These are phyloP conservation scores for Lampropteryx suffumata DNA, from an alignment of 2,888 invertebrate genomes.

Conservation along the genomic window DNA sequence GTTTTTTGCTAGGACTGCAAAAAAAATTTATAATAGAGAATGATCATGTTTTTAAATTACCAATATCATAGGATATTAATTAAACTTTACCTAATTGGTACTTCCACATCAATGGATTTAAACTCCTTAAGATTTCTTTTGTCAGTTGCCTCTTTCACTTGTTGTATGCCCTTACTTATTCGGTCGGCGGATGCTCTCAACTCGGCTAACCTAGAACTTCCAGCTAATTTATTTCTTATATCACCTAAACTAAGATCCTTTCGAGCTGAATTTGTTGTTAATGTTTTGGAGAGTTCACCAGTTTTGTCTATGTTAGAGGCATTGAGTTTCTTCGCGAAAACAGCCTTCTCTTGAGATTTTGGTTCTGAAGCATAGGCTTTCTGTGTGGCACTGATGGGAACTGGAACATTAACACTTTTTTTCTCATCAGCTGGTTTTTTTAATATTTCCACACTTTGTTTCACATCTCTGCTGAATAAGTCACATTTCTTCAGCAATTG, in stretches of 20 bases:
- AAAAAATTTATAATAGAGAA: slow-evolving; percentile 13
- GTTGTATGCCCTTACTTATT: slow-evolving; percentile 85
- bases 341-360: slow-evolving; percentile 32
- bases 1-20: slow-evolving; percentile 85
- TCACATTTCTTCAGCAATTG: slow-evolving; percentile 38
- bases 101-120: slow-evolving; percentile 89
- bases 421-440: slow-evolving; percentile 18
- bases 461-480: slow-evolving; percentile 19
- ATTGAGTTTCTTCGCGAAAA: slow-evolving; percentile 63
- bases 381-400: slow-evolving; percentile 10
- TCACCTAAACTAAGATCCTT: slow-evolving; percentile 87
- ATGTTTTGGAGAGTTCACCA: slow-evolving; percentile 48
- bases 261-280: slow-evolving; percentile 71
- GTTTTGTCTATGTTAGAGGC: slow-evolving; percentile 52
- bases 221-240: slow-evolving; percentile 85
- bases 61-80: background rate
- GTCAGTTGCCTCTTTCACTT: slow-evolving; percentile 78
- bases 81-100: slow-evolving; percentile 85
- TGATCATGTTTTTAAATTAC: no score
- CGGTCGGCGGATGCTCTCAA: slow-evolving; percentile 86
- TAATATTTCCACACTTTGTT: background rate
- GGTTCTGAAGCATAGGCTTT: slow-evolving; percentile 8
- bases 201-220: slow-evolving; percentile 87
- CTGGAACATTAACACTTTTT: slow-evolving; percentile 22
- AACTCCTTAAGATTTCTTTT: slow-evolving; percentile 85